phyloP scores from a whole-genome alignment of 1,140 invertebrate genomes.

The Procambarus virginalis region DNA sequence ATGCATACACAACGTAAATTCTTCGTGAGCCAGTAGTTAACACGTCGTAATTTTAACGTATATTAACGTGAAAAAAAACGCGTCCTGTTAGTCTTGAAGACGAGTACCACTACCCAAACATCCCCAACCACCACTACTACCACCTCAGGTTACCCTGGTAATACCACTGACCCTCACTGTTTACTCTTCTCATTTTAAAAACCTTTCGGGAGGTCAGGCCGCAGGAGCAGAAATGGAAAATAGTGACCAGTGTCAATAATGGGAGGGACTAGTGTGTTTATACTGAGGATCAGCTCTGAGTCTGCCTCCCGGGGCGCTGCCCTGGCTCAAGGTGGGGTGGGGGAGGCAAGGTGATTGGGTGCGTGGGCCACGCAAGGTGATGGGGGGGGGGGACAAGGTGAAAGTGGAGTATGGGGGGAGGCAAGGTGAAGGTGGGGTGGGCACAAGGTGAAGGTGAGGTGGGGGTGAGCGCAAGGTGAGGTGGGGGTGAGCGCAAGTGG shows the following conservation, averaged over 20 bases:
- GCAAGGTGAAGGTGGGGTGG: neutral
- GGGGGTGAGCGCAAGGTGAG: neutral
- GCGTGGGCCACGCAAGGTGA: neutral
- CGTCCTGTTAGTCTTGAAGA: no score
- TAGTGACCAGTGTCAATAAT: constrained; percentile 26
- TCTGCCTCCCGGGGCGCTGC: neutral
- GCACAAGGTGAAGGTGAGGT: neutral
- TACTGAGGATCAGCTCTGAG: constrained; percentile 13
- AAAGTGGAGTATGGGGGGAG: neutral
- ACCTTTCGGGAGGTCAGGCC: neutral
- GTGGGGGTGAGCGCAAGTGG: neutral
- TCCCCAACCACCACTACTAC: neutral
- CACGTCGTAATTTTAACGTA: no score
- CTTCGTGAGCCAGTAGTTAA: no score
- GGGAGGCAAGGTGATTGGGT: neutral
- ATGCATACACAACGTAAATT: no score
- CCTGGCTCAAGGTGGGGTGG: neutral
- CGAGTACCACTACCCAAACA: neutral
- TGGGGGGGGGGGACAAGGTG: neutral
- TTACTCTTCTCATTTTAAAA: constrained; percentile 10
- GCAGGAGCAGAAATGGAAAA: constrained; percentile 5
- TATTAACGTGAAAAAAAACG: no score
- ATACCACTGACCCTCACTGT: neutral
- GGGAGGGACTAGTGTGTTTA: constrained; percentile 8
- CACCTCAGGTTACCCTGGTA: neutral